Percentiles rank a stretch among this genome's conserved stretches.
Conservation (phyloP, 2,113 vertebrate genomes). For the Ginglymostoma cirratum region DNA sequence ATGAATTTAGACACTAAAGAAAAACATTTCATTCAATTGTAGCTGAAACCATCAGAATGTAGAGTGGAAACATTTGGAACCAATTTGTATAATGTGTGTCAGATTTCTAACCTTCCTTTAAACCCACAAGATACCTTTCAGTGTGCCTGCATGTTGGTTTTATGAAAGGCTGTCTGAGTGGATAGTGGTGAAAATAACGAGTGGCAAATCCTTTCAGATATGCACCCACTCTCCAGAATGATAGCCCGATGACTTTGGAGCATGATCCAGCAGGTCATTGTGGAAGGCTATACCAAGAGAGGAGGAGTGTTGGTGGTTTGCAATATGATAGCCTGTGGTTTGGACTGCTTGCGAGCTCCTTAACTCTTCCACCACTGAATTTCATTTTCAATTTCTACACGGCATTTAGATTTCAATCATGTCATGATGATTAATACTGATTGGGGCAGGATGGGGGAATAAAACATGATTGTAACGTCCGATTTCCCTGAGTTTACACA, state of each 20-base stretch:
- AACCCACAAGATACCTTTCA: conserved; percentile 30
- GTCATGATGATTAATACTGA: not conserved
- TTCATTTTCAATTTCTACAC: not conserved
- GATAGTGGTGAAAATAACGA: not conserved
- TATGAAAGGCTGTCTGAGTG: conserved; percentile 22
- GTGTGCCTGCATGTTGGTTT: not conserved
- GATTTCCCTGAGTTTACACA: not conserved
- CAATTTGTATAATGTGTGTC: conserved; percentile 33
- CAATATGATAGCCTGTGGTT: not conserved
- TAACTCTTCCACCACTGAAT: not conserved
- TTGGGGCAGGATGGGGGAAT: not conserved
- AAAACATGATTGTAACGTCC: not conserved
- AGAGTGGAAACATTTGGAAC: conserved; percentile 32
- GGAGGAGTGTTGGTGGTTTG: not conserved
- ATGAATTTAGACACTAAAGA: conserved; percentile 24
- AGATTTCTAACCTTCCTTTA: conserved; percentile 26
- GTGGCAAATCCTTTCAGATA: not conserved
- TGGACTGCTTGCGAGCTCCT: not conserved
- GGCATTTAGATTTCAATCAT: not conserved
- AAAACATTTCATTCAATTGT: conserved; percentile 16
- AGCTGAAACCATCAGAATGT: conserved; percentile 20
- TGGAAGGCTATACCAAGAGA: not conserved
- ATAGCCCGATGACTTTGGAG: not conserved
- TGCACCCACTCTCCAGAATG: not conserved
- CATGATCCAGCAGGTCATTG: not conserved